Evolutionary conservation across 2,113 vertebrate species (phyloP).

Genomic region (Aegithalos caudatus): DNA sequence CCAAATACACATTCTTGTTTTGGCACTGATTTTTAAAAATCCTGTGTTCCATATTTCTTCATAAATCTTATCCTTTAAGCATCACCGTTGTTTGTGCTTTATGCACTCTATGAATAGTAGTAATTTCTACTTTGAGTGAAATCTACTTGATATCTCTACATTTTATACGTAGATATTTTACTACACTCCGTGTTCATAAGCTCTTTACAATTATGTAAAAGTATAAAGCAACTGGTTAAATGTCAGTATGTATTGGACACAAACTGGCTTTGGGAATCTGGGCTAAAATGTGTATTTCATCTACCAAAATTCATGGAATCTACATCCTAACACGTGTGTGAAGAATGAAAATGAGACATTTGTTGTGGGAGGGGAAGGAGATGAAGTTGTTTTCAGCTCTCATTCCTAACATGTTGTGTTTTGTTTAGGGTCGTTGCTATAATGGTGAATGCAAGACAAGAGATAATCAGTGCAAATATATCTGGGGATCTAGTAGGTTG

Average conservation of each 20-base stretch:
- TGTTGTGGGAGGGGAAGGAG: neutral
- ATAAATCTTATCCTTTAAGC: neutral
- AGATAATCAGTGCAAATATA: conserved; percentile 96
- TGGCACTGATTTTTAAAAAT: neutral
- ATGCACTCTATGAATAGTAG: neutral
- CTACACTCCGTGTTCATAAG: neutral
- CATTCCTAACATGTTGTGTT: neutral
- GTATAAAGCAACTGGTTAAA: neutral
- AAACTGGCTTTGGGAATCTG: neutral
- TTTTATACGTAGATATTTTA: neutral
- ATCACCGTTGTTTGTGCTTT: neutral
- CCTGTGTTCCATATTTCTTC: neutral
- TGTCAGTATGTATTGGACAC: neutral
- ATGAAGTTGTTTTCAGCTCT: neutral
- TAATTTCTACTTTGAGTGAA: neutral
- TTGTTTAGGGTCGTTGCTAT: conserved; percentile 91
- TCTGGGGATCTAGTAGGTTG: conserved; percentile 95
- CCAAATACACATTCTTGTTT: neutral
- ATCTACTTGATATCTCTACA: neutral
- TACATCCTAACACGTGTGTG: neutral
- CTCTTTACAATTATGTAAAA: neutral
- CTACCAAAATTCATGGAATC: neutral
- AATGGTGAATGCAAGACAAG: conserved; percentile 95
- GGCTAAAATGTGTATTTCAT: neutral
- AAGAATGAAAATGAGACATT: neutral